These are phyloP conservation scores for Patella caerulea DNA, from an alignment of 2,888 invertebrate species.

Conservation along the genomic window DNA sequence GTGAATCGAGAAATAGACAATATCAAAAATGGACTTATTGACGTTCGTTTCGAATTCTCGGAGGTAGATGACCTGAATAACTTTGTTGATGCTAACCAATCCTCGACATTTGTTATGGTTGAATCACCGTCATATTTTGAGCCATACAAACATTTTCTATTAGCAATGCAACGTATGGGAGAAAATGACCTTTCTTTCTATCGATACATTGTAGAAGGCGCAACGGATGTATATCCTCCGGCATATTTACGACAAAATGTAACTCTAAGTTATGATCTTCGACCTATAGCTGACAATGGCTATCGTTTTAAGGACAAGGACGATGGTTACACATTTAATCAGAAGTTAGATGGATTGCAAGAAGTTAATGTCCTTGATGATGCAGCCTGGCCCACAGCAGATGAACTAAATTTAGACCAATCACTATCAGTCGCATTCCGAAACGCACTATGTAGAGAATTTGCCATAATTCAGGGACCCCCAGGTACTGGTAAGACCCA, in stretches of 20 bases:
- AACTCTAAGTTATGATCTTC: conserved; percentile 33
- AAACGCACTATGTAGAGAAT: conserved; percentile 61
- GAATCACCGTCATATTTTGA: conserved; percentile 87
- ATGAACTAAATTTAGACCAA: conserved; percentile 56
- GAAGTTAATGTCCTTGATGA: conserved; percentile 18
- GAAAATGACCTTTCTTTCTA: conserved; percentile 49
- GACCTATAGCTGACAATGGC: conserved; percentile 47
- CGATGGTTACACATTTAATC: conserved; percentile 19
- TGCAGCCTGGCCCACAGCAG: conserved; percentile 51
- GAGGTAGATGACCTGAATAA: conserved; percentile 12
- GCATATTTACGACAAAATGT: conserved; percentile 40
- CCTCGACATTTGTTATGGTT: conserved; percentile 76
- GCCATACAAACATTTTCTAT: conserved; percentile 83
- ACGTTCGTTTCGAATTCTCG: conserved; percentile 45
- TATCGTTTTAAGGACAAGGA: conserved; percentile 35
- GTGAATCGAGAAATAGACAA: conserved; percentile 49
- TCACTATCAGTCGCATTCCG: conserved; percentile 63
- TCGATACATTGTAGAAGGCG: conserved; percentile 49
- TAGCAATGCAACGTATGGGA: conserved; percentile 77
- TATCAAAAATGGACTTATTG: conserved; percentile 53
- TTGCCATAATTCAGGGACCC: conserved; percentile 76
- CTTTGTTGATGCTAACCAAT: conserved; percentile 21
- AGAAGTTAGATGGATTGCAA: conserved; percentile 18
- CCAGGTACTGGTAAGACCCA: conserved; percentile 91
- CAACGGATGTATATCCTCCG: conserved; percentile 44